Evolutionary conservation across 2,888 invertebrate species (phyloP), one percentile per base, ranked within the genome.

Genomic region (Anthophora plumipes): DNA sequence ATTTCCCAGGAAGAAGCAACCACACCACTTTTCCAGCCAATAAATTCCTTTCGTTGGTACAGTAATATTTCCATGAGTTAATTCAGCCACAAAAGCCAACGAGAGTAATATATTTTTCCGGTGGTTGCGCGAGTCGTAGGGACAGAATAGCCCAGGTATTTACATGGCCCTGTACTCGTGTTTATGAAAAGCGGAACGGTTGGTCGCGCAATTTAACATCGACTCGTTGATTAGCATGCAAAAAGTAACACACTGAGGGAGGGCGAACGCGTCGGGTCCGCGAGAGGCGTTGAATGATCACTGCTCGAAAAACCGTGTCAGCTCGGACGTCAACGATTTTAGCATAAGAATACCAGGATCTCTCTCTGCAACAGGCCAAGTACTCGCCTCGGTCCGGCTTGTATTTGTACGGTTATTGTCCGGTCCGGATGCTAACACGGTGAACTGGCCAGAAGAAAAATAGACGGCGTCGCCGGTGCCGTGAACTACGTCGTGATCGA

Each of bases 401-500:
- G 82, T 76, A 68, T 82, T 82, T 81, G 82, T 81, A 81, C 71
- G 83, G 74, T 85, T 75, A 83, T 85, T 86, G 86, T 86, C 72
- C 87, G 57, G 68, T 25, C 76, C 73, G 83, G 82, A 83, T 80
- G 76, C 83, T 72, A 82, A 83, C 84, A 77, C 83, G 72, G 64
- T 22, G 76, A 37, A 73, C 76, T 76, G 84, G 70, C 46, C 68
- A 68, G 64, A 85, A 87, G 87, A 88, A 87, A 88, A 88, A 87
- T 85, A 86, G 86, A 73, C 80, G 79, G 82, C 82, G 85, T 71
- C 73, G 70, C 85, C 83, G 72, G 78, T 77, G 72, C 77, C 69
- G 80, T 77, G 83, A 77, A 82, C 77, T 70, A 71, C 79, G 81
- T 66, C 76, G 82, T 87, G 87, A 87, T 87, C 87, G 88, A 87